These are phyloP conservation scores for Agrilus biguttatus DNA, from an alignment of 2,888 invertebrate genomes.

Conservation along the genomic window DNA sequence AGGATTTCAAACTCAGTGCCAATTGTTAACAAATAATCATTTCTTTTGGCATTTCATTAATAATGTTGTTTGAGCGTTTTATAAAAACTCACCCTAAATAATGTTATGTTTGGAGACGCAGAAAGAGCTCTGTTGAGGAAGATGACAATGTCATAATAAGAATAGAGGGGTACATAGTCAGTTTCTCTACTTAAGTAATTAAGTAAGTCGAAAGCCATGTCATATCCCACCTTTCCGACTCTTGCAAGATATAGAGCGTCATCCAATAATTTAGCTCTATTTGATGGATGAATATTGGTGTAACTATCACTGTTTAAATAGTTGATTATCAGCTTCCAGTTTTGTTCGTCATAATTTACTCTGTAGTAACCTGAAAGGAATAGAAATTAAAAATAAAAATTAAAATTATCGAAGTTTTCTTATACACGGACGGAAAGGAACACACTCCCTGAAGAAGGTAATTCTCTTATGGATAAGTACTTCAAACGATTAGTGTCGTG, in stretches of 20 bases:
- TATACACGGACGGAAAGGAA: no score
- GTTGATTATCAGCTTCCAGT: constrained; percentile 32
- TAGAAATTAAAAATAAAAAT: no score
- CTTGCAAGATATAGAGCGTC: constrained; percentile 38
- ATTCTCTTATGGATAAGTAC: no score
- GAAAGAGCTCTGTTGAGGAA: not conserved
- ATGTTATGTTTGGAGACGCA: not conserved
- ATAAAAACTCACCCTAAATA: no score
- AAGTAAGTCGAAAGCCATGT: constrained; percentile 39
- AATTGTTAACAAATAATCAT: no score
- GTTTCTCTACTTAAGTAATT: constrained; percentile 40
- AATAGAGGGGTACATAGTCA: constrained; percentile 45
- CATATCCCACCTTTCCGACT: constrained; percentile 39
- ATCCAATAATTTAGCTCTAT: constrained; percentile 39
- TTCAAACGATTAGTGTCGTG: no score
- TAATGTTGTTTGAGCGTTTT: no score
- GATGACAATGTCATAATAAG: not conserved
- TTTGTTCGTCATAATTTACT: constrained; percentile 27
- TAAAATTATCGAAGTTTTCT: no score
- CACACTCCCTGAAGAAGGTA: no score
- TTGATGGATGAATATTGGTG: constrained; percentile 37
- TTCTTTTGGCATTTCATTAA: no score
- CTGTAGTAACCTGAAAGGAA: constrained; percentile 22
- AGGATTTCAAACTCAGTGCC: no score
- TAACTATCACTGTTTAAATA: constrained; percentile 26